Evolutionary conservation across 2,113 vertebrate species (phyloP), one percentile per base, ranked within the genome.

Genomic region (Ranitomeya imitator): DNA sequence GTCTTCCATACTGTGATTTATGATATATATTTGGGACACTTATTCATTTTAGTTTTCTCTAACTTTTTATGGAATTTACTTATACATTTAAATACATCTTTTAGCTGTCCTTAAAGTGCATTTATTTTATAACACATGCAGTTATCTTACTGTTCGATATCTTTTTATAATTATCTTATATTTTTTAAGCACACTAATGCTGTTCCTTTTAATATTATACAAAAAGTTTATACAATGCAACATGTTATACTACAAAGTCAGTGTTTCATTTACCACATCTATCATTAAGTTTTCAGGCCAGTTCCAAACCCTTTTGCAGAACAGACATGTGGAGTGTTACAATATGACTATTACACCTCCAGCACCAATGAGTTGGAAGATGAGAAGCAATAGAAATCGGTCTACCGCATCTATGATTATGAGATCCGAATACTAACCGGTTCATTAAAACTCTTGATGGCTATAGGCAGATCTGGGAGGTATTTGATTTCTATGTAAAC

Each of bases 371-470:
- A 80, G 77, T 80, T 45, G 37, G 31, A 12, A 85, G 23, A 78
- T 63, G 54, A 77, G 79, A 55, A 80, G 51, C 54, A 86, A 78
- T 74, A 23, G 26, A 86, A 86, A 65, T 80, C 23, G 21, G n/a
- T 57, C 37, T 86, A 63, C 21, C 61, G 13, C 61, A 69, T 80
- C 76, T n/a, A 61, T 69, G 10, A 86, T 87, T 69, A 55, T 65
- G 65, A 71, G 59, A 79, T 87, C 19, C 71, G 85, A 87, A 87
- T 87, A 59, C 77, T 87, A 80, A 82, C 51, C 19, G 79, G 19
- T 73, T 73, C 26, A 73, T 61, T 81, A 19, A 81, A 31, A 51
- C 26, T 21, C 59, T 10, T 78, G 18, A 78, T 80, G 67, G 63
- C 23, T 54, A 79, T 79, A 80, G 77, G 60, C 63, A 80, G 61